A percentile compares a stretch with the other conserved stretches of the same genome.
These are phyloP conservation scores for Ciconia boyciana DNA, from an alignment of 2,113 vertebrate genomes.

Conservation along the genomic window DNA sequence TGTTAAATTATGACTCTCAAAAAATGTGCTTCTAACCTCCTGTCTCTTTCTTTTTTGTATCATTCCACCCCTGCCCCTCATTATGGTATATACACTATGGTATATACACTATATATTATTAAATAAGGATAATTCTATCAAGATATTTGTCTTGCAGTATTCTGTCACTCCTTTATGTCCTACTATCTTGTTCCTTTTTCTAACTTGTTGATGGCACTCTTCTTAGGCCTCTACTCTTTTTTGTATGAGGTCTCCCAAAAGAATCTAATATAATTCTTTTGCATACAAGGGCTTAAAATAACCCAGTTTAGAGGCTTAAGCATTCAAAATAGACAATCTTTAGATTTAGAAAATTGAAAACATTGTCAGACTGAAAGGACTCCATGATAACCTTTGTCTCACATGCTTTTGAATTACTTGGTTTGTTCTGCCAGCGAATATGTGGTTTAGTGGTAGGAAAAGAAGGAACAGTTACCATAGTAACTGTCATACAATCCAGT, in stretches of 20 bases:
- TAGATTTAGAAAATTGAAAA: not conserved
- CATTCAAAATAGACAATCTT: not conserved
- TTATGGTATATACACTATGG: not conserved
- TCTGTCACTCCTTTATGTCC: not conserved
- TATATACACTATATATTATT: no score
- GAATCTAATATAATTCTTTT: not conserved
- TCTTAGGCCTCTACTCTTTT: not conserved
- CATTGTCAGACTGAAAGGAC: not conserved
- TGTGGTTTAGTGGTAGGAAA: not conserved
- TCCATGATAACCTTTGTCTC: not conserved
- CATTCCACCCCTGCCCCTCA: not conserved
- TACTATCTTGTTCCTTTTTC: not conserved
- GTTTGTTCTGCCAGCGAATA: not conserved
- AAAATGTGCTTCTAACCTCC: not conserved
- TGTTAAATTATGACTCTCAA: not conserved
- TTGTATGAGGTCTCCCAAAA: not conserved
- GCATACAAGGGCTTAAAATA: not conserved
- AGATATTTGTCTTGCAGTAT: not conserved
- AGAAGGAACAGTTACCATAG: conserved; percentile 46
- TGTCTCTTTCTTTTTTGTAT: not conserved
- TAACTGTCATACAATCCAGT: conserved; percentile 45
- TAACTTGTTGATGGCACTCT: not conserved
- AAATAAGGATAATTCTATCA: not conserved
- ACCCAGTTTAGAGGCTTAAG: not conserved
- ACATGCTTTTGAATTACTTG: not conserved